These are phyloP conservation scores for Acronicta psi DNA, from an alignment of 2,888 invertebrate genomes.

Conservation along the genomic window DNA sequence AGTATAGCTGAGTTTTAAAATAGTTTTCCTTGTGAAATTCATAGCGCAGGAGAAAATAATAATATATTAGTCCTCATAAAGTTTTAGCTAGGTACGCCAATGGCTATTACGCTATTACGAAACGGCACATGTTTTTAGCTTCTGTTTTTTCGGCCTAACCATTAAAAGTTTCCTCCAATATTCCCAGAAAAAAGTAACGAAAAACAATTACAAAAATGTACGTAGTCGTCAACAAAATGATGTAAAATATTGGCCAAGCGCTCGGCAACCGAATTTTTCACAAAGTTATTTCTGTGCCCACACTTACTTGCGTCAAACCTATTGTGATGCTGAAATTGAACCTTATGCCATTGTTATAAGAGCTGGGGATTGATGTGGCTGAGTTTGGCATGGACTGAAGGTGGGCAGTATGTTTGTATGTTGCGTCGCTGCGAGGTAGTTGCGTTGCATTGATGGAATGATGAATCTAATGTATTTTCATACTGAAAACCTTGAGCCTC, in stretches of 20 bases:
- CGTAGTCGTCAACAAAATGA: slow-evolving; percentile 23
- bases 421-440: slow-evolving; percentile 4
- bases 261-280: slow-evolving; percentile 43
- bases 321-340: slow-evolving; percentile 19
- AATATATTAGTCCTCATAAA: too few relatives aligned
- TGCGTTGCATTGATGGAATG: slow-evolving; percentile 44
- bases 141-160: too few relatives aligned
- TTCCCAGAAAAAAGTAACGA: slow-evolving; percentile 7
- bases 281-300: slow-evolving; percentile 46
- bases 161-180: slow-evolving; percentile 6
- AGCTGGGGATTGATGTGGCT: slow-evolving; percentile 1
- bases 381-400: slow-evolving; percentile 36
- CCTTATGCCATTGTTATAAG: slow-evolving; percentile 20
- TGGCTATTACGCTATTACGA: too few relatives aligned
- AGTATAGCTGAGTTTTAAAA: too few relatives aligned
- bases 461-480: slow-evolving; percentile 65
- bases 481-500: slow-evolving; percentile 33
- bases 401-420: slow-evolving; percentile 36
- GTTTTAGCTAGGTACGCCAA: too few relatives aligned
- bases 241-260: slow-evolving; percentile 24
- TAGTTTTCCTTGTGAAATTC: too few relatives aligned
- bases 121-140: too few relatives aligned
- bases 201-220: slow-evolving; percentile 27
- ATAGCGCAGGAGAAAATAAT: too few relatives aligned
- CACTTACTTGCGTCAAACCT: slow-evolving; percentile 22